Evolutionary conservation across 2,797 vertebrate genomes (phyloP).

Genomic region (Agapornis canus): DNA sequence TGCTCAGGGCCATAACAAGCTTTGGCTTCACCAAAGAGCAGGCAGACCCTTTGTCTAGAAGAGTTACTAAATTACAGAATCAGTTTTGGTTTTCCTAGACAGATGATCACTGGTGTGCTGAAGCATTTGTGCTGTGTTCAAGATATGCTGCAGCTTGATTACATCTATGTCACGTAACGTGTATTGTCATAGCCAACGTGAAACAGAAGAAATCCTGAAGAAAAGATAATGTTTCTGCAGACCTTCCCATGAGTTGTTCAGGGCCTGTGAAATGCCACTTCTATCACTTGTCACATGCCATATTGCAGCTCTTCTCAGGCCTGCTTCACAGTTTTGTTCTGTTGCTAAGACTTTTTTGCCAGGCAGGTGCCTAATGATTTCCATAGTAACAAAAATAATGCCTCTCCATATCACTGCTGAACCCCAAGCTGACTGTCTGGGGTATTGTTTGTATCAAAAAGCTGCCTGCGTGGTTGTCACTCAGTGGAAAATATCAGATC

Average conservation of each 20-base stretch:
- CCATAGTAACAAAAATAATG: not conserved
- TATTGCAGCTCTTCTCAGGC: not conserved
- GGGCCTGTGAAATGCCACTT: not conserved
- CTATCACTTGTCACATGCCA: not conserved
- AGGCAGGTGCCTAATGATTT: not conserved
- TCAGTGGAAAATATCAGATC: not conserved
- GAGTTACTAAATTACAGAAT: not conserved
- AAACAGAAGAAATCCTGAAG: not conserved
- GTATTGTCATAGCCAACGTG: not conserved
- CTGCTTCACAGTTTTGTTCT: not conserved
- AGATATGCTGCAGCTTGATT: not conserved
- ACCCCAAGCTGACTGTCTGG: not conserved
- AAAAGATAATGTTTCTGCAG: not conserved
- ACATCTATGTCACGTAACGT: not conserved
- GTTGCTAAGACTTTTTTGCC: not conserved
- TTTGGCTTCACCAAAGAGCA: not conserved
- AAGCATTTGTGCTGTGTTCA: no score
- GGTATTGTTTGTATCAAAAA: not conserved
- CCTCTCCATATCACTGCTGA: not conserved
- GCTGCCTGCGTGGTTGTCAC: not conserved
- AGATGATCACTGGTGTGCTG: not conserved
- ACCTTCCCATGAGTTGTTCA: not conserved
- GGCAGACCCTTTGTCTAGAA: not conserved
- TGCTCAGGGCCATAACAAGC: not conserved
- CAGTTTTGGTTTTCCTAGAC: not conserved